phyloP scores from a whole-genome alignment of 1,140 invertebrate species.

The Drosophila parvula region DNA sequence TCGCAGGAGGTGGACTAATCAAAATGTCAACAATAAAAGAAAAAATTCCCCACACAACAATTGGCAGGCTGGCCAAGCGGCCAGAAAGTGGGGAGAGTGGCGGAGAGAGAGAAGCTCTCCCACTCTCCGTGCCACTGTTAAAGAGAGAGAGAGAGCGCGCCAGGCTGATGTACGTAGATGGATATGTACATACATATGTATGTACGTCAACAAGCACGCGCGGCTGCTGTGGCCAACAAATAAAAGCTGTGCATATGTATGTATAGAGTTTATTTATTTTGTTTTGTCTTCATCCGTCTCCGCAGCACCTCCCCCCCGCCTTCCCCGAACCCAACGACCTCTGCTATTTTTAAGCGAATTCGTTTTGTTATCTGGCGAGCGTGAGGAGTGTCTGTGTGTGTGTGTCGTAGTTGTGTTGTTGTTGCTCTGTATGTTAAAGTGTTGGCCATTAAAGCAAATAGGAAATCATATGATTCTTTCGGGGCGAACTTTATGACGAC shows the following conservation, averaged over 20 bases:
- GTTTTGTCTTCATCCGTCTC: constrained; percentile 39
- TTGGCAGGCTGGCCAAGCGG: constrained; percentile 50
- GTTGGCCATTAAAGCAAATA: constrained; percentile 53
- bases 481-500: constrained; percentile 46
- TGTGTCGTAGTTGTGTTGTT: constrained; percentile 13
- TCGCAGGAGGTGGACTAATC: constrained; percentile 35
- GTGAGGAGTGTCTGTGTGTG: constrained; percentile 1
- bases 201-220: constrained; percentile 53
- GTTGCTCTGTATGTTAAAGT: constrained; percentile 32
- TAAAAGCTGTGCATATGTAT: constrained; percentile 50
- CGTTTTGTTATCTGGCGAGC: constrained; percentile 46
- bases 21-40: constrained; percentile 62
- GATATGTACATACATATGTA: constrained; percentile 13
- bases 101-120: constrained; percentile 22
- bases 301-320: neutral
- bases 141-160: constrained; percentile 4
- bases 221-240: constrained; percentile 54
- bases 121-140: constrained; percentile 2
- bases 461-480: constrained; percentile 66
- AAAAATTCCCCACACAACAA: constrained; percentile 74
- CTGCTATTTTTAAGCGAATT: constrained; percentile 60
- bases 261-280: constrained; percentile 54
- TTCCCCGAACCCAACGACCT: constrained; percentile 22
- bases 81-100: constrained; percentile 26
- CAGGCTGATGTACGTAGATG: constrained; percentile 9